Evolutionary conservation across 1,140 invertebrate species (phyloP).

Genomic region (Caenorhabditis remanei): DNA sequence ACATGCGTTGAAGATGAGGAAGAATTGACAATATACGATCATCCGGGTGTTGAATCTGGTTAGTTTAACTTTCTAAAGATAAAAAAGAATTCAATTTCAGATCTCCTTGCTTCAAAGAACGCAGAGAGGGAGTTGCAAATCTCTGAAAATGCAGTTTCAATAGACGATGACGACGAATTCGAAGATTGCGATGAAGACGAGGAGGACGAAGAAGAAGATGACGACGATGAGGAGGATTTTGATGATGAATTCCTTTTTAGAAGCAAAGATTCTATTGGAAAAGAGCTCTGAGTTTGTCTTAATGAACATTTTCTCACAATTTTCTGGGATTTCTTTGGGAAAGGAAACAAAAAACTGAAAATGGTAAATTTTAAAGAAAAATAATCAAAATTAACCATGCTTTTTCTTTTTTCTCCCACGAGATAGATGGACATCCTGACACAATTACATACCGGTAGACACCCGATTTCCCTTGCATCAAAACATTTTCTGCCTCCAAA

Average conservation of each 20-base stretch:
- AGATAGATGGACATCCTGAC: too few relatives aligned
- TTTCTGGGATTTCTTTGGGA: too few relatives aligned
- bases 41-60: neutral
- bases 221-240: neutral
- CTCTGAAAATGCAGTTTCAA: neutral
- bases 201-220: neutral
- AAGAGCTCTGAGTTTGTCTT: too few relatives aligned
- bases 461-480: neutral
- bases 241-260: neutral
- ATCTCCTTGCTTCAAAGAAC: too few relatives aligned
- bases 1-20: neutral
- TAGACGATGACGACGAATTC: neutral
- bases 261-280: neutral
- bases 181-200: neutral
- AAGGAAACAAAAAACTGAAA: too few relatives aligned
- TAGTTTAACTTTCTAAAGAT: neutral
- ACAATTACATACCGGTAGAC: too few relatives aligned
- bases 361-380: too few relatives aligned
- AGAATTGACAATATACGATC: neutral
- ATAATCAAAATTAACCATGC: too few relatives aligned
- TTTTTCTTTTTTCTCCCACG: too few relatives aligned
- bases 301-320: too few relatives aligned
- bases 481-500: too few relatives aligned
- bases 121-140: neutral
- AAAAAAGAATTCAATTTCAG: neutral